Base-by-base conservation (phyloP, 1,140 invertebrate species). In the Neotoxoptera formosana region DNA sequence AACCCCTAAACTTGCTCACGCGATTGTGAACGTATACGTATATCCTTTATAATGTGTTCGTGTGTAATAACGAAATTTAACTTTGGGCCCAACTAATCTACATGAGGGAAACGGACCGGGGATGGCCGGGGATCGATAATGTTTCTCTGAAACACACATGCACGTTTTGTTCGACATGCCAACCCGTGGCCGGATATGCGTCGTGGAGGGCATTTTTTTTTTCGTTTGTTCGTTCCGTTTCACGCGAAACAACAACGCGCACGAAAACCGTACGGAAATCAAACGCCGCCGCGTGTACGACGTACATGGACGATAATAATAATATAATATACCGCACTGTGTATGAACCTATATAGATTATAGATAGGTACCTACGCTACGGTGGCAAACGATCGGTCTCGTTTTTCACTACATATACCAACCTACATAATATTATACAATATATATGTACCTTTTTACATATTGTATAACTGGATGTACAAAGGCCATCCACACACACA, bases 21-120 rank as follows among this genome's bases (percentile, higher is more conserved):
- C 91, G 91, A 93, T 93, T 93, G 91, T 93, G 91, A 53, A 90
- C 56, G 56, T 67, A 67, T 45, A 90, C 53, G 76, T 93, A 93
- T 93, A 93, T 93, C 91, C 91, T 93, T 93, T 93, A 93, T 93
- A 93, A 93, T 93, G 91, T 86, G 91, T 93, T 93, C 91, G 91
- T 93, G 91, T 93, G 91, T 93, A 93, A 93, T 93, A 93, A 93
- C 91, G 91, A 93, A 93, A 93, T 93, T 93, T 93, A 93, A 93
- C 91, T 93, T 93, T 86, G 90, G 90, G 90, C 67, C 76, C 90
- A 51, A 93, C 91, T 93, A 93, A 93, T 93, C 91, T 93, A 93
- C 91, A 93, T 53, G 91, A 93, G 91, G 90, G 90, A 92, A 92
- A 92, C 90, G 90, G 48, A 53, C 91, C 47, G 81, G 91, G 91